phyloP scores from a whole-genome alignment of 2,797 vertebrate genomes.

The Acomys russatus region DNA sequence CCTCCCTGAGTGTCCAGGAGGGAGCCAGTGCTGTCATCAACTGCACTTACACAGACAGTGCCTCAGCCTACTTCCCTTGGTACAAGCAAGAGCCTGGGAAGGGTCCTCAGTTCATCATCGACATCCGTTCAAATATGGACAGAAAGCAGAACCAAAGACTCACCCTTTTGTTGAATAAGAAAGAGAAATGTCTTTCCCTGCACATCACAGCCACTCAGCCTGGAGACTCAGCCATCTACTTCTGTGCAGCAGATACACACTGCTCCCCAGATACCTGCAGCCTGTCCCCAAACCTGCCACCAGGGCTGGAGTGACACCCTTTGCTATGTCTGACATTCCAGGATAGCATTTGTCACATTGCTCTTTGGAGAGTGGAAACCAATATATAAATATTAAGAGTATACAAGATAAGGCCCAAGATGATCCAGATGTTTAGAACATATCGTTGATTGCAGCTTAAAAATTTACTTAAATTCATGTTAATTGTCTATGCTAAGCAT shows the following conservation, averaged over 20 bases:
- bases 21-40: conserved; percentile 6
- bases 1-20: conserved; percentile 36
- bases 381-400: not conserved
- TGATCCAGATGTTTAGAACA: not conserved
- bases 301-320: not conserved
- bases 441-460: too few relatives aligned
- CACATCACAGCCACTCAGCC: not conserved
- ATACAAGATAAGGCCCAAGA: not conserved
- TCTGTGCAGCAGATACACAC: conserved; percentile 65
- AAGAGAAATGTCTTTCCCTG: conserved; percentile 38
- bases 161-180: not conserved
- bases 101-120: not conserved
- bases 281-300: not conserved
- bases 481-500: not conserved
- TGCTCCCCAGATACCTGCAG: not conserved
- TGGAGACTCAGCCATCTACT: conserved; percentile 63
- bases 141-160: not conserved
- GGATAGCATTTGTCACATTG: not conserved
- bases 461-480: too few relatives aligned
- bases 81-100: conserved; percentile 61
- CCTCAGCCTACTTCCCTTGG: not conserved
- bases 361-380: not conserved
- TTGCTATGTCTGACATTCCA: not conserved
- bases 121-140: not conserved
- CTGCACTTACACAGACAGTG: conserved; percentile 16